Base-by-base conservation (phyloP, 2,797 vertebrate species). In the Acrocephalus scirpaceus region DNA sequence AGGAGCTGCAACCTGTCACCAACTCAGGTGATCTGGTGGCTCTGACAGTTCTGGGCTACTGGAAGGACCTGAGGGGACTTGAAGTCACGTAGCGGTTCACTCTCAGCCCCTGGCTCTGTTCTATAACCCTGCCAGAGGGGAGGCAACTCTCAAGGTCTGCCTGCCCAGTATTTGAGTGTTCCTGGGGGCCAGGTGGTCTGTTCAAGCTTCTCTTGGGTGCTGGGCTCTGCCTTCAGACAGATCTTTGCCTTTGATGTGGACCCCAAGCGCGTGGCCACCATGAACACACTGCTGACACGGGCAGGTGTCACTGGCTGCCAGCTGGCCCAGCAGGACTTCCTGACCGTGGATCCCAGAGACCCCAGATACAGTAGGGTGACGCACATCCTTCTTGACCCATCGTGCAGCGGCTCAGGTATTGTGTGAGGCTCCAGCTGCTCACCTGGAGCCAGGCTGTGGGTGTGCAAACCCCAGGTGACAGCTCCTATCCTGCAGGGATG, bases 341-440 rank as follows among this genome's bases (percentile, higher is more conserved):
- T 99, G 62, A 98, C 98, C 0, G 98, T 99, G 56, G 98, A 99
- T 30, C 98, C 99, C 0, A 16, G 80, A 1, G 97, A 98, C 71
- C 95, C 97, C 5, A 98, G 97, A 76, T 99, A 98, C 87, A 95
- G 97, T 94, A 98, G 97, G 22, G 99, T 99, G 27, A 97, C 98
- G 86, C 98, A 98, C 47, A 97, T 99, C 90, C 98, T 99, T 65
- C 97, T 99, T 30, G 99, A 99, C 90, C 99, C 99, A 0, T 99
- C 99, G 8, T 99, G 99, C 97, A 99, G 99, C 0, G 99, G 99
- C 87, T 99, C 99, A 97, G 99, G 99, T 99, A 96, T 97, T 2
- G 2, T 1, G 1, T 0, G 3, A 51, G 34, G 15, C 50, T 66
- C 32, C 1, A 5, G 40, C 23, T 3, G 5, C 32, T 61, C 23